Conservation (phyloP, 2,113 vertebrate species). For the Pedionomus torquatus region DNA sequence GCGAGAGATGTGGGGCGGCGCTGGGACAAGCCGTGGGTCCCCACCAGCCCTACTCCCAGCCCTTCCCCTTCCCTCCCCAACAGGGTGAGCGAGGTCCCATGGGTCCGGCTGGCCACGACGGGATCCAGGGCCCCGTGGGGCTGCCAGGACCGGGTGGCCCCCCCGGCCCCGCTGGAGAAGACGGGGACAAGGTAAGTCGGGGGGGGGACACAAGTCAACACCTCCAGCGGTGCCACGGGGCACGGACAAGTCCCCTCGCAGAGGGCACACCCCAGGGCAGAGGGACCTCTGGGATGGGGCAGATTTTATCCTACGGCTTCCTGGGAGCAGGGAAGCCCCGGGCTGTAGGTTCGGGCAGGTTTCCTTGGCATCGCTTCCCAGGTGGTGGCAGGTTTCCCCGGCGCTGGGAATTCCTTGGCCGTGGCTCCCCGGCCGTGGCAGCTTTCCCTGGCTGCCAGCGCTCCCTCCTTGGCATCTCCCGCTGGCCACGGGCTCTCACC, state of each 20-base stretch:
- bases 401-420: neutral
- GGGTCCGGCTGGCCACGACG: slow-evolving; percentile 85
- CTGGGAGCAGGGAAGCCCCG: neutral
- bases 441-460: neutral
- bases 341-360: neutral
- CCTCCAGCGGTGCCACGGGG: neutral
- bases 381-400: neutral
- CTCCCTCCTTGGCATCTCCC: neutral
- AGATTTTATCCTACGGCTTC: neutral
- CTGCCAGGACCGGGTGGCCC: slow-evolving; percentile 80
- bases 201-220: rapidly evolving
- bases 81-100: slow-evolving; percentile 88
- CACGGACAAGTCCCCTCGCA: rapidly evolving
- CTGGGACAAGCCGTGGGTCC: neutral
- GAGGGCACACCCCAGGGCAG: neutral
- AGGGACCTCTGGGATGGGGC: neutral
- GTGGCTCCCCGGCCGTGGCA: neutral
- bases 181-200: slow-evolving; percentile 87
- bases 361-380: neutral
- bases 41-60: neutral
- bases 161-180: slow-evolving; percentile 84
- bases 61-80: neutral
- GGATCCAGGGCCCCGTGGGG: slow-evolving; percentile 80
- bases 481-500: neutral
- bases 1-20: neutral